Percentiles rank a stretch among this genome's conserved stretches.
Evolutionary conservation across 1,140 invertebrate species (phyloP).

Genomic region (Cotesia chilonis): DNA sequence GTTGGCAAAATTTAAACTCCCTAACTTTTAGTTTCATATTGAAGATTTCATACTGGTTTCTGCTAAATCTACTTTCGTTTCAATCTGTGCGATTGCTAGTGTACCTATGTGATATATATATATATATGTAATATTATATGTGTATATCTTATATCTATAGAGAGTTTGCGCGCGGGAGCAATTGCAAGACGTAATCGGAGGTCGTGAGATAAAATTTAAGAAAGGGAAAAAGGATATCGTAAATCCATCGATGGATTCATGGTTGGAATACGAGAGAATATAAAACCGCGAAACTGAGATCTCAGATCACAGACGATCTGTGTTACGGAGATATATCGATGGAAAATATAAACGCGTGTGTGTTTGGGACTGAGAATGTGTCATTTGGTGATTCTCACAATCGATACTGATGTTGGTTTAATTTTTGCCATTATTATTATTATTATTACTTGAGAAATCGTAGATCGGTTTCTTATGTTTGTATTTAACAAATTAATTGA

Average conservation of each 20-base stretch:
- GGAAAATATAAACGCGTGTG: conserved; percentile 16
- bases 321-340: not conserved
- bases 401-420: conserved; percentile 6
- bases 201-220: conserved; percentile 21
- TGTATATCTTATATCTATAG: not conserved
- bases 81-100: conserved; percentile 35
- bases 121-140: conserved; percentile 25
- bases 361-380: conserved; percentile 41
- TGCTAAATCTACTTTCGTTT: conserved; percentile 30
- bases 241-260: not conserved
- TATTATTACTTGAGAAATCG: no score
- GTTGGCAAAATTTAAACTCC: not conserved
- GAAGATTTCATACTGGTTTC: conserved; percentile 8
- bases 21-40: conserved; percentile 2
- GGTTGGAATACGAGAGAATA: conserved; percentile 9
- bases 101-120: conserved; percentile 30
- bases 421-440: conserved; percentile 13
- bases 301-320: not conserved
- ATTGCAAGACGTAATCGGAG: conserved; percentile 12
- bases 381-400: conserved; percentile 49
- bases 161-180: not conserved
- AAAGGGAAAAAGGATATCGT: conserved; percentile 30
- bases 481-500: no score
- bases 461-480: no score
- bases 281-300: conserved; percentile 36